Evolutionary conservation across 2,113 vertebrate genomes (phyloP).

Genomic region (Dasyurus viverrinus): DNA sequence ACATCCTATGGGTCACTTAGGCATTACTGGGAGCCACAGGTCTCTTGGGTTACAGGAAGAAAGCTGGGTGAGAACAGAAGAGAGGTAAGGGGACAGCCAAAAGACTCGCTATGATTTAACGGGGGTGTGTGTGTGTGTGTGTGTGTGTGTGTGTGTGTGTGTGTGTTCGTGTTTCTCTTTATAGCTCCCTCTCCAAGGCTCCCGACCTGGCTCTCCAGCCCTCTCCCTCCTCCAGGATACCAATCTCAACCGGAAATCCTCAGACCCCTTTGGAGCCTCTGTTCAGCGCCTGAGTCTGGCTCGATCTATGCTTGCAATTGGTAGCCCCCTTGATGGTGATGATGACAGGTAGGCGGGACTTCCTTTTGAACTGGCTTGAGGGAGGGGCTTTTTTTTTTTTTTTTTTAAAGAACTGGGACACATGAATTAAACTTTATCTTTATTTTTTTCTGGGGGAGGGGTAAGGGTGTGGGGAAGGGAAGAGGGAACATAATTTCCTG

Average conservation of each 20-base stretch:
- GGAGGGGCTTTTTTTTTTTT: not conserved
- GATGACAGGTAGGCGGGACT: constrained; percentile 82
- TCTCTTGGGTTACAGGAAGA: not conserved
- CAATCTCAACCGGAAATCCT: constrained; percentile 73
- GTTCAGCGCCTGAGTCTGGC: constrained; percentile 84
- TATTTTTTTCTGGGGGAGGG: not conserved
- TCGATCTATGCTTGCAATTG: constrained; percentile 86
- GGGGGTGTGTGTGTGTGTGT: no score
- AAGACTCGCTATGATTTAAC: not conserved
- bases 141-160: not conserved
- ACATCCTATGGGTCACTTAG: not conserved
- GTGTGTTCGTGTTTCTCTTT: constrained; percentile 8
- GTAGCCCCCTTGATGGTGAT: constrained; percentile 81
- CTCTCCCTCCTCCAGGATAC: constrained; percentile 76
- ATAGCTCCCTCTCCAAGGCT: constrained; percentile 71
- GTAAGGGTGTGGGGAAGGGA: not conserved
- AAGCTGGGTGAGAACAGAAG: not conserved
- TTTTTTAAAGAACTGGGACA: not conserved
- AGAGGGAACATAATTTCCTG: not conserved
- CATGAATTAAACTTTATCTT: not conserved
- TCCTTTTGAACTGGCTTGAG: fast-evolving
- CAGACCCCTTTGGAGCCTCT: constrained; percentile 78
- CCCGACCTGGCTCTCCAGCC: constrained; percentile 84
- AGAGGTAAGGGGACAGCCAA: not conserved
- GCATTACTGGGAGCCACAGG: not conserved